phyloP scores from a whole-genome alignment of 1,140 invertebrate species.

The Nomia melanderi region DNA sequence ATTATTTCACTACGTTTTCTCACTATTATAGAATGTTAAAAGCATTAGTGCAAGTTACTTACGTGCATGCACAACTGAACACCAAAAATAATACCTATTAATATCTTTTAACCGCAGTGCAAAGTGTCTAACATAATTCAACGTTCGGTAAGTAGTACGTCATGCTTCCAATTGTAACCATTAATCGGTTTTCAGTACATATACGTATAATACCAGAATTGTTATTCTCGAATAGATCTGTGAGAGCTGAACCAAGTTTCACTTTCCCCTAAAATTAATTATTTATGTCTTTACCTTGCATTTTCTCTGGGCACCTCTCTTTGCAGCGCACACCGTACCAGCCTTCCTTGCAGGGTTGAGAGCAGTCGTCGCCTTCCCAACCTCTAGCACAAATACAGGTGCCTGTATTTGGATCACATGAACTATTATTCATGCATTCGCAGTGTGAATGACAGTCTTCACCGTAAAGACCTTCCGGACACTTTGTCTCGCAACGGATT shows the following conservation, averaged over 20 bases:
- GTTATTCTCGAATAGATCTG: not conserved
- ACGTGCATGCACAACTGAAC: constrained; percentile 5
- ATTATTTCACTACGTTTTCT: not conserved
- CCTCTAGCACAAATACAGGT: constrained; percentile 92
- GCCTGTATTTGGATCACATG: constrained; percentile 91
- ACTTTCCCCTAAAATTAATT: not conserved
- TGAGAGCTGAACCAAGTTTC: not conserved
- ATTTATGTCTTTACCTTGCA: constrained; percentile 82
- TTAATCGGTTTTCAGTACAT: not conserved
- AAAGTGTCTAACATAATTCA: not conserved
- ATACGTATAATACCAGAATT: not conserved
- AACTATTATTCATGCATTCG: constrained; percentile 91
- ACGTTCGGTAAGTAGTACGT: not conserved
- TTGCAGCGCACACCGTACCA: constrained; percentile 91
- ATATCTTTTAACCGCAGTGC: constrained; percentile 13
- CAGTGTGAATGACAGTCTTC: constrained; percentile 89
- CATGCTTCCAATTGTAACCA: not conserved
- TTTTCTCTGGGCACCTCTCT: constrained; percentile 87
- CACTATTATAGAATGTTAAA: not conserved
- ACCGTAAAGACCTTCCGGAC: constrained; percentile 90
- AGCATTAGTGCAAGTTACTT: not conserved
- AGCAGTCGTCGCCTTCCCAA: constrained; percentile 90
- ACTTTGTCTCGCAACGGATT: constrained; percentile 90
- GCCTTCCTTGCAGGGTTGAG: constrained; percentile 87
- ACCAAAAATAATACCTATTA: not conserved